phyloP scores from a whole-genome alignment of 2,888 invertebrate species.

The Entomobrya multifasciata region DNA sequence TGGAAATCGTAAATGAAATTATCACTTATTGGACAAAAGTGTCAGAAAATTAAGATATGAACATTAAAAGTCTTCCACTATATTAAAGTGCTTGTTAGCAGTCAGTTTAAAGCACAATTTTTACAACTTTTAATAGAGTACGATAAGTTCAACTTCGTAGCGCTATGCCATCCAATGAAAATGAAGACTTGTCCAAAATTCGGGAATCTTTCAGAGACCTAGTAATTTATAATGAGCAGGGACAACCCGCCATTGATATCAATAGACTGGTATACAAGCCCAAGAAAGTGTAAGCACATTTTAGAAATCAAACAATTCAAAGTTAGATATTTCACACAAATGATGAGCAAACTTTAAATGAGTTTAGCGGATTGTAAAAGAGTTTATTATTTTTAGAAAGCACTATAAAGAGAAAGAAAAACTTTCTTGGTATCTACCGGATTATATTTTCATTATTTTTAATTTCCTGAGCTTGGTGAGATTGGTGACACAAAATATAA shows the following conservation, averaged over 20 bases:
- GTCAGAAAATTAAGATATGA: no score
- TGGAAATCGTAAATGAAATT: no score
- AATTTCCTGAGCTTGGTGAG: slow-evolving; percentile 68
- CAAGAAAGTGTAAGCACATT: slow-evolving; percentile 40
- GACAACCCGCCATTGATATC: slow-evolving; percentile 69
- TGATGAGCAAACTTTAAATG: no score
- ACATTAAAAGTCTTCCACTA: no score
- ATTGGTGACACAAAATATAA: not conserved
- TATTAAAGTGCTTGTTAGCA: no score
- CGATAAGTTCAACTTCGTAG: no score
- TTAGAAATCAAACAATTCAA: not conserved
- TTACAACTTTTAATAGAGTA: no score
- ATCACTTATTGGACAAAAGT: no score
- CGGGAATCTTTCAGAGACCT: slow-evolving; percentile 62
- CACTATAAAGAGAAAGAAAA: slow-evolving; percentile 60
- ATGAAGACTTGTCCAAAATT: slow-evolving; percentile 4
- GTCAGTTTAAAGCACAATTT: no score
- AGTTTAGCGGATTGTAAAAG: not conserved
- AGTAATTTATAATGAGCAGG: slow-evolving; percentile 67
- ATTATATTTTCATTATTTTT: slow-evolving; percentile 63
- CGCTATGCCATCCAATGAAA: not conserved
- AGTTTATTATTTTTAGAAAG: slow-evolving; percentile 41
- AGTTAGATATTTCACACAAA: no score
- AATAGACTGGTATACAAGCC: slow-evolving; percentile 71
- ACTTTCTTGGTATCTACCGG: slow-evolving; percentile 70